Evolutionary conservation across 1,140 invertebrate genomes (phyloP).

Genomic region (Drosophila mayri): DNA sequence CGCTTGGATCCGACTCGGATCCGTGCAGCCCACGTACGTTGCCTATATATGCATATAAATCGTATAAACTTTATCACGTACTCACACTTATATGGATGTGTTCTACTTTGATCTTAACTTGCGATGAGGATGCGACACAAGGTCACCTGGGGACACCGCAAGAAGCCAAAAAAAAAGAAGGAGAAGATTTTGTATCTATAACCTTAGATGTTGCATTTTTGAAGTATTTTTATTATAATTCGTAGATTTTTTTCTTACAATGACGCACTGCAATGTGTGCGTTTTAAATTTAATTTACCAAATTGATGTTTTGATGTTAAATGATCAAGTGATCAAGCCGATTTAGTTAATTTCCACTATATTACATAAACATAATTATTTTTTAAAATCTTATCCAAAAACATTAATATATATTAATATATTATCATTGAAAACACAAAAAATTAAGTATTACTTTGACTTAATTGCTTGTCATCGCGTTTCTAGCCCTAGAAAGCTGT

Average conservation of each 20-base stretch:
- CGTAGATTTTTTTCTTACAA: background rate
- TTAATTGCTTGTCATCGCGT: background rate
- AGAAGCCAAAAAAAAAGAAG: background rate
- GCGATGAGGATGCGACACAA: constrained; percentile 11
- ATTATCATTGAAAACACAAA: background rate
- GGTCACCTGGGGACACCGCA: constrained; percentile 7
- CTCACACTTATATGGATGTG: constrained; percentile 29
- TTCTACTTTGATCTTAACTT: constrained; percentile 20
- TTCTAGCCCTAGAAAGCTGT: constrained; percentile 7
- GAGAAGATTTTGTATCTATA: background rate
- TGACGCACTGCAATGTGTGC: too few relatives aligned
- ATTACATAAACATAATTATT: background rate
- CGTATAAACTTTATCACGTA: constrained; percentile 28
- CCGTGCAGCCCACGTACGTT: constrained; percentile 28
- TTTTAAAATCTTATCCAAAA: too few relatives aligned
- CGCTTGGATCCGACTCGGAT: constrained; percentile 12
- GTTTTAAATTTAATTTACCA: background rate
- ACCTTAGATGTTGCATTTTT: background rate
- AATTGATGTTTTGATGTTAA: too few relatives aligned
- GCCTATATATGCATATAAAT: constrained; percentile 24
- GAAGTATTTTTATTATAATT: background rate
- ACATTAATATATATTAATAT: background rate
- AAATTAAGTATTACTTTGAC: background rate
- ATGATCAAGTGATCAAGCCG: too few relatives aligned
- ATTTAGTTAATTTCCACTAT: background rate